phyloP scores from a whole-genome alignment of 2,888 invertebrate genomes.

The Laothoe populi region DNA sequence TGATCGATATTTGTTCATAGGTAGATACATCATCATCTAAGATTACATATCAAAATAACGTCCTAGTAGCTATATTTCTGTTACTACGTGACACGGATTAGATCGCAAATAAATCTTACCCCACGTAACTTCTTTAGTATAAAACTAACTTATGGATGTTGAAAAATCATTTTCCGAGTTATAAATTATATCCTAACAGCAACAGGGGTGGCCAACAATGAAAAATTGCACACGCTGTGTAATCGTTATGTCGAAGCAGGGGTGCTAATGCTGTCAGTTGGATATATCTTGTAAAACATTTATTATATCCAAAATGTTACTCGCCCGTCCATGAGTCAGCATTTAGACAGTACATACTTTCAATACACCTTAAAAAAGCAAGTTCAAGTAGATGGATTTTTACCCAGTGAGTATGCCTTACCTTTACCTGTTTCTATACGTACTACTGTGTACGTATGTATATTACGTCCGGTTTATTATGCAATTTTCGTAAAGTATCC shows the following conservation, averaged over 20 bases:
- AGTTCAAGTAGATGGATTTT: no score
- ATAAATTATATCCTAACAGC: slow-evolving; percentile 72
- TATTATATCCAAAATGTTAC: slow-evolving; percentile 64
- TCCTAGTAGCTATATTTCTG: not conserved
- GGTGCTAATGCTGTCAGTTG: slow-evolving; percentile 78
- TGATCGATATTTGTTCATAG: not conserved
- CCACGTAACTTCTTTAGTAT: slow-evolving; percentile 50
- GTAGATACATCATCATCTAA: not conserved
- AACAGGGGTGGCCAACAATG: slow-evolving; percentile 72
- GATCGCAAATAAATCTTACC: not conserved
- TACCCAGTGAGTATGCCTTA: no score
- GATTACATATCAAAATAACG: not conserved
- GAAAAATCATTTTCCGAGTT: slow-evolving; percentile 79
- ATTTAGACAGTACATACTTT: not conserved
- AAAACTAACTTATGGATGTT: slow-evolving; percentile 77
- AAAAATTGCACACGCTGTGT: slow-evolving; percentile 77
- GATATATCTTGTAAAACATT: slow-evolving; percentile 76
- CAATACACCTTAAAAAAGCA: not conserved
- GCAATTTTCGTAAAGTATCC: no score
- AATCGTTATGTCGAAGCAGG: slow-evolving; percentile 73
- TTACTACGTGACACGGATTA: not conserved
- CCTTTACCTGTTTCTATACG: no score
- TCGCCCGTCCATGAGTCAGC: slow-evolving; percentile 55
- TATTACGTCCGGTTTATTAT: no score
- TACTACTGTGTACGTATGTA: no score